Evolutionary conservation across 2,888 invertebrate genomes (phyloP), one percentile per base, ranked within the genome.

Genomic region (Entomobrya multifasciata): DNA sequence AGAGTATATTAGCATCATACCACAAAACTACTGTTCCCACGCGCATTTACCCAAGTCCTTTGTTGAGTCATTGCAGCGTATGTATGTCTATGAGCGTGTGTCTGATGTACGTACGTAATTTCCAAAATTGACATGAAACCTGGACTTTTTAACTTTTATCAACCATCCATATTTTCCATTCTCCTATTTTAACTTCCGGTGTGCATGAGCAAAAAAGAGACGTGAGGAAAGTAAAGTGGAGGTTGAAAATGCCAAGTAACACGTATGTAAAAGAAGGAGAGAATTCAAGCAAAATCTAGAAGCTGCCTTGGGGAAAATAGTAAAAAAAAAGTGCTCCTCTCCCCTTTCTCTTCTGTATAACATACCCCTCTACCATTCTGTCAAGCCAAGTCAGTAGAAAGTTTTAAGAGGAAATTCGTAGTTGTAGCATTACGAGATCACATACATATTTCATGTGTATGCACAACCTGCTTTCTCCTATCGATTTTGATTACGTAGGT

Each of bases 401-500:
- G 72, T 72, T 72, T 70, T n/a, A 49, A 52, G 30, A 22, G 72
- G 22, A 49, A 72, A 72, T 72, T 67, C 47, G 44, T 6, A 49
- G 49, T 49, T 15, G 49, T 49, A 49, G 49, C n/a, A 15, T 22
- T 57, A 57, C 10, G 4, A 11, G 25, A 22, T 11, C 25, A 57
- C 10, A 52, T 30, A 49, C 10, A 65, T 65, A 65, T 65, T 65
- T 65, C 0, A 52, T 52, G 62, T 30, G 17, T 17, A 49, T 30
- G 27, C 1, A 49, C 25, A n/a, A 47, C 10, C 49, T 52, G 49
- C 41, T 57, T 11, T 25, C 10, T 25, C 27, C 27, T 47, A 78
- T 78, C 78, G 78, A 78, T 78, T 78, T 78, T 78, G 62, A 78
- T 78, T 78, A 78, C 55, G 76, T 41, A 78, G 62, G 49, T 36